Conservation (phyloP, 2,797 vertebrate genomes). For the Petrocephalus sullivani region DNA sequence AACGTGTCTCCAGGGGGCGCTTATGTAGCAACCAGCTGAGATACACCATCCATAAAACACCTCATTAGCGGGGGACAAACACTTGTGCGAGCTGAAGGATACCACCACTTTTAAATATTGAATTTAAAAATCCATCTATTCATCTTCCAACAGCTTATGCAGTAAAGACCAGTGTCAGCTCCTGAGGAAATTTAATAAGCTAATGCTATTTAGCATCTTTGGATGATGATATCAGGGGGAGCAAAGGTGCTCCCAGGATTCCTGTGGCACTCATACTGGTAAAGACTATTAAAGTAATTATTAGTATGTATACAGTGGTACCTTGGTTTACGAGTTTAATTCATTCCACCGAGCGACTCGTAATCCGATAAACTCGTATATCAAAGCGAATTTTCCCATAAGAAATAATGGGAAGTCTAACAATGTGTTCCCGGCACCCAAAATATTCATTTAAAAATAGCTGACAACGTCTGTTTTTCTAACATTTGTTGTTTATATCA, state of each 20-base stretch:
- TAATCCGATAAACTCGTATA: no score
- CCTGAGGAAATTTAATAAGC: neutral
- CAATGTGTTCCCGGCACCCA: no score
- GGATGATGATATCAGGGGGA: neutral
- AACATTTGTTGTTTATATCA: no score
- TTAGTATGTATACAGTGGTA: neutral
- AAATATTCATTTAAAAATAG: no score
- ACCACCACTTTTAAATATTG: neutral
- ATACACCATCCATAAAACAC: conserved; percentile 2
- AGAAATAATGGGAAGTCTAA: no score
- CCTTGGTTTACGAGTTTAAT: no score
- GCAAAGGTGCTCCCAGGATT: neutral
- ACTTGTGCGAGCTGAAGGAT: neutral
- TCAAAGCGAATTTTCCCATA: no score
- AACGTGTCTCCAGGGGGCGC: neutral
- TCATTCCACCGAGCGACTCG: no score
- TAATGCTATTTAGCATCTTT: neutral
- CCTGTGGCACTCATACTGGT: neutral
- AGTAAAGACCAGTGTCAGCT: neutral
- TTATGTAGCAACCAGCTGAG: conserved; percentile 22
- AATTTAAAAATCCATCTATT: conserved; percentile 5
- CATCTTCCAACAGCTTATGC: neutral
- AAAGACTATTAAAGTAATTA: neutral
- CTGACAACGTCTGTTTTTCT: no score
- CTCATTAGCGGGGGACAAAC: neutral